phyloP scores from a whole-genome alignment of 2,113 vertebrate species.

The Salvator merianae region DNA sequence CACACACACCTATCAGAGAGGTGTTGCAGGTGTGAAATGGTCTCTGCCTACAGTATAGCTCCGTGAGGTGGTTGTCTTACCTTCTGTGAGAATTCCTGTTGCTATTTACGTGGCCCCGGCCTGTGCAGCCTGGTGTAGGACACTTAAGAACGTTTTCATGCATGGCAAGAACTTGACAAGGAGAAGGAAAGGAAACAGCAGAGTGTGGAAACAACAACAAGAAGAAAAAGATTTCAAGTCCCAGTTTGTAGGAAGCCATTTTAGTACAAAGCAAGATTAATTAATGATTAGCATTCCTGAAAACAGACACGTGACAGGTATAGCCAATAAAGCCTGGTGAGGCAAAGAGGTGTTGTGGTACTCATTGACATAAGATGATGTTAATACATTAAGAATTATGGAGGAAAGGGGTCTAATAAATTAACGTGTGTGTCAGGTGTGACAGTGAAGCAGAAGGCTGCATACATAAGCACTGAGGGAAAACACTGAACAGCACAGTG shows the following conservation, averaged over 20 bases:
- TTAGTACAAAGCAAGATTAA: conserved; percentile 68
- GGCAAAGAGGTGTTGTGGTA: conserved; percentile 42
- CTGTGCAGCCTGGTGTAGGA: conserved; percentile 99
- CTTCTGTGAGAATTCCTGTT: conserved; percentile 99
- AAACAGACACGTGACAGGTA: conserved; percentile 69
- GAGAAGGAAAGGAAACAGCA: conserved; percentile 87
- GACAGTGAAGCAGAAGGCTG: conserved; percentile 49
- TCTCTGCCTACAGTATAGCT: conserved; percentile 51
- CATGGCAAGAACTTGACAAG: conserved; percentile 99
- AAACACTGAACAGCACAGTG: conserved; percentile 50
- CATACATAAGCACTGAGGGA: conserved; percentile 29
- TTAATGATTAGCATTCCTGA: conserved; percentile 69
- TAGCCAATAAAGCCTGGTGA: conserved; percentile 64
- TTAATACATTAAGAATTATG: conserved; percentile 44
- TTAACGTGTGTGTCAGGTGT: conserved; percentile 31
- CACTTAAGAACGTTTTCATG: conserved; percentile 99
- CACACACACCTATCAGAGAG: conserved; percentile 14
- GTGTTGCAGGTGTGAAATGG: conserved; percentile 59
- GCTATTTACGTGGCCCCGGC: conserved; percentile 99
- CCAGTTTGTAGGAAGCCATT: conserved; percentile 70
- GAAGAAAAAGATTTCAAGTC: conserved; percentile 74
- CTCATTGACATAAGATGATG: conserved; percentile 51
- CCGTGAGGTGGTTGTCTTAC: conserved; percentile 80
- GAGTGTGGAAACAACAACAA: conserved; percentile 79
- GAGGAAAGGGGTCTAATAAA: conserved; percentile 44